A percentile compares a stretch with the other conserved stretches of the same genome.
Conservation (phyloP, 2,888 invertebrate genomes). For the Dasysyrphus tricinctus region DNA sequence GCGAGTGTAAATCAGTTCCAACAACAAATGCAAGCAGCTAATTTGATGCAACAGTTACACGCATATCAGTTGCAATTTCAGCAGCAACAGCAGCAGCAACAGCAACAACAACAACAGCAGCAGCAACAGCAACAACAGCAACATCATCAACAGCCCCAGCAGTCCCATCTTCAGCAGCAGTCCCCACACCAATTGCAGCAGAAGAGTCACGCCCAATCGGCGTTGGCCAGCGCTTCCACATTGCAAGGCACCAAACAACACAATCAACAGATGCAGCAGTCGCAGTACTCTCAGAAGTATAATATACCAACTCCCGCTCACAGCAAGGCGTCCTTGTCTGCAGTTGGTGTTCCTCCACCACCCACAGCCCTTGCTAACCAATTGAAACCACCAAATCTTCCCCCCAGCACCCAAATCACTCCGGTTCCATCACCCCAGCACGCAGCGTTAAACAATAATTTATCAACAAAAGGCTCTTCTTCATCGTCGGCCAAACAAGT, state of each 20-base stretch:
- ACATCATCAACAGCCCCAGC: conserved; percentile 76
- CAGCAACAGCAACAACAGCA: conserved; percentile 76
- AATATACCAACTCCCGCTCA: conserved; percentile 77
- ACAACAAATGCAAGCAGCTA: conserved; percentile 79
- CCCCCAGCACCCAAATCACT: conserved; percentile 78
- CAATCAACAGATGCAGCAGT: conserved; percentile 76
- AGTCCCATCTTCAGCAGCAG: conserved; percentile 76
- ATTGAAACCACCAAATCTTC: conserved; percentile 78
- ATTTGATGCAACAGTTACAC: conserved; percentile 79
- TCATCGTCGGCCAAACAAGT: conserved; percentile 69
- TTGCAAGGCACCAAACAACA: conserved; percentile 60
- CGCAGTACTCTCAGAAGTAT: conserved; percentile 76
- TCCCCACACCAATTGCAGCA: conserved; percentile 77
- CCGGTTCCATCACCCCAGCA: conserved; percentile 76
- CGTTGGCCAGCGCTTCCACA: conserved; percentile 69
- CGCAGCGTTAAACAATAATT: conserved; percentile 52
- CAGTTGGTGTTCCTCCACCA: conserved; percentile 73
- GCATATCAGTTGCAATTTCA: conserved; percentile 81
- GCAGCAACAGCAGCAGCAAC: conserved; percentile 84
- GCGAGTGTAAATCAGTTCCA: conserved; percentile 77
- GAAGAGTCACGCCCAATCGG: conserved; percentile 63
- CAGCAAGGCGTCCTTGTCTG: conserved; percentile 64
- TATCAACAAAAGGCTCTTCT: conserved; percentile 50
- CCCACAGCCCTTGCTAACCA: conserved; percentile 77
- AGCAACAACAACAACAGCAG: conserved; percentile 80